A percentile compares a stretch with the other conserved stretches of the same genome.
Evolutionary conservation across 2,797 vertebrate species (phyloP).

Genomic region (Leucoraja ocellata): DNA sequence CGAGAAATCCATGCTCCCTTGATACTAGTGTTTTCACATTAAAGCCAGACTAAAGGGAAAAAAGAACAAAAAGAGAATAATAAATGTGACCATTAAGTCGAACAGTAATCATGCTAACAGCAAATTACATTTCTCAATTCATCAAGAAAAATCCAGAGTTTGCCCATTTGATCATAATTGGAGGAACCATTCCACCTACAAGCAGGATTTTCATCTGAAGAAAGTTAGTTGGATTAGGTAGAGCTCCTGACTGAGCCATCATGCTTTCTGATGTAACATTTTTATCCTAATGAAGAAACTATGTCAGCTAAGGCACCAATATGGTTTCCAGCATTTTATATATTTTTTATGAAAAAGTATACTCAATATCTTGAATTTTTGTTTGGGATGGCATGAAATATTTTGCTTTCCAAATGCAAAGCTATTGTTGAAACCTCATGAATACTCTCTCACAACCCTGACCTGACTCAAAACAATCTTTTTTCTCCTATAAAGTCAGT

Average conservation of each 20-base stretch:
- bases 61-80: not conserved
- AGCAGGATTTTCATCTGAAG: not conserved
- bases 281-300: not conserved
- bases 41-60: conserved; percentile 64
- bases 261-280: not conserved
- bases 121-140: too few species aligned
- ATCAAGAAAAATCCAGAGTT: not conserved
- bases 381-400: not conserved
- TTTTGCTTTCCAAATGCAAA: not conserved
- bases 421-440: not conserved
- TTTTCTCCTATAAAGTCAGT: not conserved
- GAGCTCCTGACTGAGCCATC: not conserved
- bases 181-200: not conserved
- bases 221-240: not conserved
- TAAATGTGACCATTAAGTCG: not conserved
- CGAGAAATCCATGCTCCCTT: conserved; percentile 75
- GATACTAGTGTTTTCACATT: conserved; percentile 72
- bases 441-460: not conserved
- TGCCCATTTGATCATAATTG: not conserved
- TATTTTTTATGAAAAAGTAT: too few species aligned
- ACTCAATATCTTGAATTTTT: not conserved
- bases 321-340: not conserved
- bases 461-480: not conserved
- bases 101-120: not conserved
- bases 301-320: not conserved